Percentiles rank a stretch among this genome's conserved stretches.
phyloP scores from a whole-genome alignment of 1,140 invertebrate genomes.

The Calliopsis andreniformis region DNA sequence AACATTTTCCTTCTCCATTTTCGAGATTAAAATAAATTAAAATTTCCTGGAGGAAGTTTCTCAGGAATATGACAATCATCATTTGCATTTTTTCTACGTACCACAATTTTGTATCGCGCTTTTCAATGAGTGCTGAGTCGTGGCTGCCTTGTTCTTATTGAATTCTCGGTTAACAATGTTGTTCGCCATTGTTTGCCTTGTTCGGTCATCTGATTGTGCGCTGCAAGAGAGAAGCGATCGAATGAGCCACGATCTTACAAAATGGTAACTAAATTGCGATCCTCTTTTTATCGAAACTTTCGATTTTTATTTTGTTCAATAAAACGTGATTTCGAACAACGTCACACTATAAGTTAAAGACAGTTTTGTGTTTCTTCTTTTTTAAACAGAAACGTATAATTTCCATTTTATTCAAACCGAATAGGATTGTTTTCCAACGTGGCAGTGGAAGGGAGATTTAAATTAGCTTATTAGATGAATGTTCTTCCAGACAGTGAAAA shows the following conservation, averaged over 20 bases:
- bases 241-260: not conserved
- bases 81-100: conserved; percentile 33
- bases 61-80: not conserved
- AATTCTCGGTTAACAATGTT: conserved; percentile 37
- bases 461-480: conserved; percentile 14
- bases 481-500: conserved; percentile 32
- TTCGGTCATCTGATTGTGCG: conserved; percentile 9
- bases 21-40: too few species aligned
- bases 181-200: conserved; percentile 30
- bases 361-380: too few species aligned
- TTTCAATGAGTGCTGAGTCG: conserved; percentile 59
- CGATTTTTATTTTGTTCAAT: too few species aligned
- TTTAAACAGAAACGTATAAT: too few species aligned
- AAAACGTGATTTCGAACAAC: too few species aligned
- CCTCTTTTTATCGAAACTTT: too few species aligned
- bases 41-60: not conserved
- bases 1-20: not conserved
- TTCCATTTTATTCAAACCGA: too few species aligned
- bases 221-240: conserved; percentile 41
- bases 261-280: too few species aligned
- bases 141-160: conserved; percentile 64
- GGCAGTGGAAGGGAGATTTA: not conserved
- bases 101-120: conserved; percentile 21
- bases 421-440: not conserved
- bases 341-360: too few species aligned